A percentile compares a stretch with the other conserved stretches of the same genome.
Conservation (phyloP, 2,888 invertebrate genomes). For the Panopea generosa region DNA sequence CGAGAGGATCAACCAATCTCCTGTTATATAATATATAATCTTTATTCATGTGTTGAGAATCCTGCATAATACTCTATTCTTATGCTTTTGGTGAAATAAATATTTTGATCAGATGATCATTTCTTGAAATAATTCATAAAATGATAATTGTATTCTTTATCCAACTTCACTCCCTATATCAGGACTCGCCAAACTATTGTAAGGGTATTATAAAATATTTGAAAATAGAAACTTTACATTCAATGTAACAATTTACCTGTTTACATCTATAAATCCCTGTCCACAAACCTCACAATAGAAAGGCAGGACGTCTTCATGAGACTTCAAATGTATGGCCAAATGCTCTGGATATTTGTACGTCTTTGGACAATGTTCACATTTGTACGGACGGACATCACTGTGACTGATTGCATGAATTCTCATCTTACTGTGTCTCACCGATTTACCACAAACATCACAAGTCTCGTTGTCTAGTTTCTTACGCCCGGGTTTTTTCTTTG, state of each 20-base stretch:
- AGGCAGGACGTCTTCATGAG: constrained; percentile 25
- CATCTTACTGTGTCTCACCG: constrained; percentile 17
- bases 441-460: constrained; percentile 28
- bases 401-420: constrained; percentile 35
- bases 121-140: too few relatives aligned
- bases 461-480: neutral
- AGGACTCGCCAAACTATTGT: too few relatives aligned
- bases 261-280: constrained; percentile 25
- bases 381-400: constrained; percentile 20
- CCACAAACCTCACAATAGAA: constrained; percentile 53
- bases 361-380: constrained; percentile 46
- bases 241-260: constrained; percentile 23
- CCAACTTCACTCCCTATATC: neutral
- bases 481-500: constrained; percentile 11
- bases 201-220: too few relatives aligned
- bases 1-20: too few relatives aligned
- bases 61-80: too few relatives aligned
- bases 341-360: constrained; percentile 36
- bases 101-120: too few relatives aligned
- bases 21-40: too few relatives aligned
- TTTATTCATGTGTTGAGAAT: too few relatives aligned
- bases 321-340: constrained; percentile 15
- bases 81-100: too few relatives aligned
- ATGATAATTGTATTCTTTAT: neutral
- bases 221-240: too few relatives aligned